Percentiles rank a stretch among this genome's conserved stretches.
These are phyloP conservation scores for Bettongia penicillata DNA, from an alignment of 2,113 vertebrate species.

Conservation along the genomic window DNA sequence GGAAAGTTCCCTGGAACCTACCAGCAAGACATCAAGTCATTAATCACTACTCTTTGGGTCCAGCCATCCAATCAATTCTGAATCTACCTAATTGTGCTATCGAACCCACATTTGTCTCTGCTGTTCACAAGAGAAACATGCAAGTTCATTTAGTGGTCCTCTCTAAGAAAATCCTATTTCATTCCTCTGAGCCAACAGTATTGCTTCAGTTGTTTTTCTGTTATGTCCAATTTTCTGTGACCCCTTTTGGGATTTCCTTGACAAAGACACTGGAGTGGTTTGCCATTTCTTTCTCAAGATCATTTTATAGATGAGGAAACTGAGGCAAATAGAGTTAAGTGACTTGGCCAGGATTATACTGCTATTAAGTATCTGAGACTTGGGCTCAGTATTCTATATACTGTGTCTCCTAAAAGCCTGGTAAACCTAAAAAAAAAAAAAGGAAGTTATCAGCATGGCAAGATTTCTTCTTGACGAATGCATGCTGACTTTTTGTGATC, in stretches of 20 bases:
- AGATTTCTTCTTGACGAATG: background rate
- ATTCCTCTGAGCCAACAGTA: background rate
- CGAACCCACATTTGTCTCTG: background rate
- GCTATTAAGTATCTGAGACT: no score
- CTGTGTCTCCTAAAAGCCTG: background rate
- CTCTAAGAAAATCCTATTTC: background rate
- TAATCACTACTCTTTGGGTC: background rate
- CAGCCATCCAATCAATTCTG: background rate
- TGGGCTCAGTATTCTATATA: no score
- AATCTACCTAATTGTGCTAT: background rate
- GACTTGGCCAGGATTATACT: no score
- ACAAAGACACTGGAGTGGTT: no score
- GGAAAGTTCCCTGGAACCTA: background rate
- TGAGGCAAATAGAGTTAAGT: no score
- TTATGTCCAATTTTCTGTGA: no score
- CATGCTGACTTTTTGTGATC: background rate
- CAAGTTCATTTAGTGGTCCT: background rate
- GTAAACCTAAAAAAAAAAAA: background rate
- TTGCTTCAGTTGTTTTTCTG: no score
- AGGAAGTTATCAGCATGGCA: background rate
- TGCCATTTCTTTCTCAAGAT: no score
- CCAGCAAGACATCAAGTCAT: background rate
- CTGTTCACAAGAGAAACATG: background rate
- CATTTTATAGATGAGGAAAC: no score
- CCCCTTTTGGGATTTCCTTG: no score